Evolutionary conservation across 2,888 invertebrate genomes (phyloP).

Genomic region (Rambutsinella grinnellia): DNA sequence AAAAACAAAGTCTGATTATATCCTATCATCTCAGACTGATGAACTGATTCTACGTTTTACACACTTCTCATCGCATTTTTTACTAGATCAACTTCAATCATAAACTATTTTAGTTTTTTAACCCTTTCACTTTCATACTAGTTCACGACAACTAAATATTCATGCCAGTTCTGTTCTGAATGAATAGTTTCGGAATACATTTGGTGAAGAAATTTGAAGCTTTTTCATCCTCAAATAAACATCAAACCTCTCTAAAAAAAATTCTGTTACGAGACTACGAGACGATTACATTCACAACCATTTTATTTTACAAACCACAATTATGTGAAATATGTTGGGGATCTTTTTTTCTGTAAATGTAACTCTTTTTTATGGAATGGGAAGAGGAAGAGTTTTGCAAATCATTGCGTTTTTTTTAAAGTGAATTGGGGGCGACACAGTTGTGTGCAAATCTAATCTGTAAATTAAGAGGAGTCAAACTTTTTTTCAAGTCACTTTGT

Average conservation of each 20-base stretch:
- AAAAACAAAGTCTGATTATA: neutral
- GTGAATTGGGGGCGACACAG: conserved; percentile 47
- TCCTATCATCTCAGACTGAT: neutral
- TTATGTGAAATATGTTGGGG: neutral
- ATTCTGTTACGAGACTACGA: neutral
- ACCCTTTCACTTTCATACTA: neutral
- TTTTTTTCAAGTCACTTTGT: no score
- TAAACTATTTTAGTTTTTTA: neutral
- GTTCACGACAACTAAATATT: neutral
- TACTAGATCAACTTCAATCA: neutral
- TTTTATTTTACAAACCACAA: neutral
- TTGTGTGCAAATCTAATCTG: conserved; percentile 28
- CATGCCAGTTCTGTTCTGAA: neutral
- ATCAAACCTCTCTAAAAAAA: no score
- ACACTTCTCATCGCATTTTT: neutral
- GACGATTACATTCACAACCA: neutral
- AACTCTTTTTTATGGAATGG: no score
- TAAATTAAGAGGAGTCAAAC: no score
- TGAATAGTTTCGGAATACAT: neutral
- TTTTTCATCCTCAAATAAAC: neutral
- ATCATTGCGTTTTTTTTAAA: conserved; percentile 40
- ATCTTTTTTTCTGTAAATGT: no score
- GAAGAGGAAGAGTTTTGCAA: conserved; percentile 49
- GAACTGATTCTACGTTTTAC: neutral
- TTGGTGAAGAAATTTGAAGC: neutral